These are phyloP conservation scores for Cremastobaeus sp. DNA, from an alignment of 2,888 invertebrate genomes.

Conservation along the genomic window DNA sequence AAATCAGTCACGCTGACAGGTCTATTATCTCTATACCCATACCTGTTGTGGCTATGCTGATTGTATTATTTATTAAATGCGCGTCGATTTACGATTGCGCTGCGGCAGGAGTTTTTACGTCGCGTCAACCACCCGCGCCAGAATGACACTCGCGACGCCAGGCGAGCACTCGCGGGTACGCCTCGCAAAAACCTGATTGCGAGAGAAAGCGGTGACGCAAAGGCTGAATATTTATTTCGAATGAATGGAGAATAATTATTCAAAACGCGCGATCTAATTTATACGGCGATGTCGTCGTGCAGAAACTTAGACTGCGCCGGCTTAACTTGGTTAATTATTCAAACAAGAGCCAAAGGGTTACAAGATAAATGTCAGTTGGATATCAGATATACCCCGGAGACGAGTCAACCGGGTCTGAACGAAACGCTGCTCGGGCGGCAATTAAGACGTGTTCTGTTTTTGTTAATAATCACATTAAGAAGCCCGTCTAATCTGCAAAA, in stretches of 20 bases:
- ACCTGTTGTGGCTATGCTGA: slow-evolving; percentile 26
- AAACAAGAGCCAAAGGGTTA: slow-evolving; percentile 51
- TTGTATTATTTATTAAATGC: slow-evolving; percentile 45
- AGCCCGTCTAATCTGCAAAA: slow-evolving; percentile 15
- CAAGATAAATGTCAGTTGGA: slow-evolving; percentile 49
- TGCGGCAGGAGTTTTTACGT: neutral
- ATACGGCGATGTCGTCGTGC: slow-evolving; percentile 14
- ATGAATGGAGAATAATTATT: slow-evolving; percentile 31
- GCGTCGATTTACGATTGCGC: slow-evolving; percentile 32
- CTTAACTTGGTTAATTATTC: slow-evolving; percentile 44
- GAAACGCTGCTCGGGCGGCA: slow-evolving; percentile 2
- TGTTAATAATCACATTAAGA: slow-evolving; percentile 36
- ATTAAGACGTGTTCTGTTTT: slow-evolving; percentile 42
- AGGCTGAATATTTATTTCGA: slow-evolving; percentile 10
- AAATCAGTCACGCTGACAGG: slow-evolving; percentile 48
- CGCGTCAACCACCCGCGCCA: neutral
- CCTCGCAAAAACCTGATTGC: neutral
- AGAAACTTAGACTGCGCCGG: slow-evolving; percentile 24
- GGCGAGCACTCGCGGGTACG: slow-evolving; percentile 5
- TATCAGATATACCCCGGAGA: slow-evolving; percentile 35
- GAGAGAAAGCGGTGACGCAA: slow-evolving; percentile 2
- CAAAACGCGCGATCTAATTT: slow-evolving; percentile 33
- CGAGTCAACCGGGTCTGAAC: slow-evolving; percentile 20
- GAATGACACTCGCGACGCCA: slow-evolving; percentile 9
- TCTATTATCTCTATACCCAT: slow-evolving; percentile 43